Percentiles rank a stretch among this genome's conserved stretches.
Conservation (phyloP, 1,140 invertebrate genomes). For the Trachymyrmex septentrionalis region DNA sequence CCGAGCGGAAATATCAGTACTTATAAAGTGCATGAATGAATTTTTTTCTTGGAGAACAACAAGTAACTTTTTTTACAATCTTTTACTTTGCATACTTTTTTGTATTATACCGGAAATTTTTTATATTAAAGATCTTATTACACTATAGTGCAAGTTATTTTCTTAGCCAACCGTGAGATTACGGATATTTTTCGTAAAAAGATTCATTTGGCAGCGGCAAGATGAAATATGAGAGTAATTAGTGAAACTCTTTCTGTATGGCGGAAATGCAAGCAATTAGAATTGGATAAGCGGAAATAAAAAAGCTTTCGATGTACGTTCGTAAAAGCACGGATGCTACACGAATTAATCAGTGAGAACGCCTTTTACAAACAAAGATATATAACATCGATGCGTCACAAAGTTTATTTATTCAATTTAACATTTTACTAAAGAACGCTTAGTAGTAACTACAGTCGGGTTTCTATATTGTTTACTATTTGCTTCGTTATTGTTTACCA, state of each 20-base stretch:
- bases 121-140: constrained; percentile 31
- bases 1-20: neutral
- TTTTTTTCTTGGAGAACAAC: neutral
- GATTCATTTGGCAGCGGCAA: constrained; percentile 29
- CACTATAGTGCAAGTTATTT: neutral
- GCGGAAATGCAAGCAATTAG: constrained; percentile 48
- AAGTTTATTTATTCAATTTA: constrained; percentile 42
- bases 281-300: constrained; percentile 54
- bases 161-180: neutral
- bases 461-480: neutral
- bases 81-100: neutral
- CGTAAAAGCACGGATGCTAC: constrained; percentile 1
- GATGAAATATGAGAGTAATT: constrained; percentile 58
- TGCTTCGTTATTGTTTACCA: neutral
- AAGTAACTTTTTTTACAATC: neutral
- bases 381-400: neutral
- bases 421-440: constrained; percentile 14
- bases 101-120: neutral
- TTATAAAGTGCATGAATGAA: neutral
- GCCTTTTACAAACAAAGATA: constrained; percentile 2
- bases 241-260: constrained; percentile 31
- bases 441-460: neutral
- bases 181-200: constrained; percentile 30
- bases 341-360: constrained; percentile 28
- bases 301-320: constrained; percentile 38